phyloP scores from a whole-genome alignment of 2,888 invertebrate species.

The Spisula solida region DNA sequence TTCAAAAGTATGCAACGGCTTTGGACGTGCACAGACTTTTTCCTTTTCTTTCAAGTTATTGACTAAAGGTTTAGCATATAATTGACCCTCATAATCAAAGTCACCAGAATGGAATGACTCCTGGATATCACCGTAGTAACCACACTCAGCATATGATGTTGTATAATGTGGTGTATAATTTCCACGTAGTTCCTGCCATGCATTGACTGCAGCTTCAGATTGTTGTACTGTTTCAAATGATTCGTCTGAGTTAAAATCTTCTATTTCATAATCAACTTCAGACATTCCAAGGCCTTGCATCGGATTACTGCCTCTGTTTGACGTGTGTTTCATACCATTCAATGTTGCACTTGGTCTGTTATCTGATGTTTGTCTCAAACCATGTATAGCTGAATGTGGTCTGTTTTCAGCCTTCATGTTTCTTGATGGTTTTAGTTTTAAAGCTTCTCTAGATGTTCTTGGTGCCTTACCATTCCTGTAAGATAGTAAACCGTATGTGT shows the following conservation, averaged over 20 bases:
- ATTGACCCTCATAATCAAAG: slow-evolving; percentile 10
- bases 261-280: slow-evolving; percentile 35
- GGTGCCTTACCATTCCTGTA: not conserved
- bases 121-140: not conserved
- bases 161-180: not conserved
- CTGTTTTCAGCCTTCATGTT: not conserved
- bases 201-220: not conserved
- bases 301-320: not conserved
- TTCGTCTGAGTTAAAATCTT: slow-evolving; percentile 48
- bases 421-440: not conserved
- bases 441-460: not conserved
- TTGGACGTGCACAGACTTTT: not conserved
- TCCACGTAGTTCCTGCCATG: not conserved
- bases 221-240: slow-evolving; percentile 37
- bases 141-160: not conserved
- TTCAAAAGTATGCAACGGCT: not conserved
- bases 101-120: not conserved
- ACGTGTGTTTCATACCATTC: not conserved
- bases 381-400: not conserved
- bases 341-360: not conserved
- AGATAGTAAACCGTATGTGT: not conserved
- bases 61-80: not conserved
- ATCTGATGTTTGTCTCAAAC: not conserved
- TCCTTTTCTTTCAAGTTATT: not conserved
- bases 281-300: not conserved